Evolutionary conservation across 1,140 invertebrate genomes (phyloP), one percentile per base, ranked within the genome.

Genomic region (Drosophila novamexicana): DNA sequence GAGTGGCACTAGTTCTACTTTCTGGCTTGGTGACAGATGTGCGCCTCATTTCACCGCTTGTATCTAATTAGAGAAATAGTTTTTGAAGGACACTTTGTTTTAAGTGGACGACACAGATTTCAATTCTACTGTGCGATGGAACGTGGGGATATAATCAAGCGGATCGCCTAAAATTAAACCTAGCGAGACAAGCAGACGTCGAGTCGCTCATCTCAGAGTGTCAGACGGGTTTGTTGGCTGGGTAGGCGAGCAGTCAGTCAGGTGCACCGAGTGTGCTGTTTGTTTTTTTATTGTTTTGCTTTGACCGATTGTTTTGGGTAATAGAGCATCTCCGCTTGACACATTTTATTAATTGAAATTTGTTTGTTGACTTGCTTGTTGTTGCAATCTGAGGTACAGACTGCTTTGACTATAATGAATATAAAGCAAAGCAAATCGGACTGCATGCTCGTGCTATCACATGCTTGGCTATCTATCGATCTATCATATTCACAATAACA

Each of bases 281-380:
- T 49, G 22, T 52, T 40, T 49, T 18, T 8, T 42, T 52, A 34
- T 18, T 18, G 45, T 22, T 29, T 36, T 12, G 63, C 56, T 58
- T 50, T 34, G 42, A 49, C 50, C n/a, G 59, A 61, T 49, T 39
- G 62, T 65, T 67, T 67, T 86, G 79, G 89, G 73, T 69, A 89
- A 84, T 88, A 70, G 84, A 79, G 76, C 84, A 66, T 80, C 80
- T 73, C 69, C 79, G 80, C 80, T 89, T 89, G 83, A 88, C 83
- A 83, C 84, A 88, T 75, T 86, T 86, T 83, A 89, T 86, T 80
- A 89, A 89, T 89, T 89, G 77, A 88, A 89, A 88, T 88, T 88
- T 83, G 80, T 83, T 89, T 88, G 80, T 77, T 89, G 74, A 69
- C 77, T 67, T 37, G 68, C 59, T 56, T 39, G 59, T 40, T 42